A percentile compares a stretch with the other conserved stretches of the same genome.
Conservation (phyloP, 2,888 invertebrate genomes). For the Eupithecia centaureata region DNA sequence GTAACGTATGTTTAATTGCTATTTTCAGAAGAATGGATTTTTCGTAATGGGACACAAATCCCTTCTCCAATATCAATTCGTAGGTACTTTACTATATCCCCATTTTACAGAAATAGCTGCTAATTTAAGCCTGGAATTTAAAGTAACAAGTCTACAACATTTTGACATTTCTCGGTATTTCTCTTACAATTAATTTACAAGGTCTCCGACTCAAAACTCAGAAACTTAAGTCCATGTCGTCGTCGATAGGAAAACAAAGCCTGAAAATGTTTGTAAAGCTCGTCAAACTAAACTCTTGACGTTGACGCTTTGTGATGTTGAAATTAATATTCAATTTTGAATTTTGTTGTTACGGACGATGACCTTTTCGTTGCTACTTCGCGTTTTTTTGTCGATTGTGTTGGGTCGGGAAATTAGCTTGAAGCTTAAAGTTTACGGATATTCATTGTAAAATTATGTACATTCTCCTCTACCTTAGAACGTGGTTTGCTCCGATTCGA, state of each 20-base stretch:
- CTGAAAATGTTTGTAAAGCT: conserved; percentile 47
- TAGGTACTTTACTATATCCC: too few species aligned
- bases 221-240: conserved; percentile 2
- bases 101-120: too few species aligned
- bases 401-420: too few species aligned
- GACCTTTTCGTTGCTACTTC: background rate
- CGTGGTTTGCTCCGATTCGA: too few species aligned
- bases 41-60: too few species aligned
- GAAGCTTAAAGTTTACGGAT: too few species aligned
- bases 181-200: conserved; percentile 16
- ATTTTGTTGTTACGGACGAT: background rate
- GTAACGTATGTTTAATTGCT: too few species aligned
- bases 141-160: background rate
- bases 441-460: too few species aligned
- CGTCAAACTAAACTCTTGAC: conserved; percentile 14
- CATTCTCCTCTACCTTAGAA: too few species aligned
- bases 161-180: background rate
- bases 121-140: background rate
- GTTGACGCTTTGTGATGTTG: conserved; percentile 4
- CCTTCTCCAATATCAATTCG: too few species aligned
- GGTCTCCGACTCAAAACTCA: background rate
- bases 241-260: conserved; percentile 38
- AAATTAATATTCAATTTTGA: conserved; percentile 5
- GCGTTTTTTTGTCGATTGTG: too few species aligned
- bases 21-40: too few species aligned